Base-by-base conservation (phyloP, 2,888 invertebrate species). In the Philopedon plagiatum region DNA sequence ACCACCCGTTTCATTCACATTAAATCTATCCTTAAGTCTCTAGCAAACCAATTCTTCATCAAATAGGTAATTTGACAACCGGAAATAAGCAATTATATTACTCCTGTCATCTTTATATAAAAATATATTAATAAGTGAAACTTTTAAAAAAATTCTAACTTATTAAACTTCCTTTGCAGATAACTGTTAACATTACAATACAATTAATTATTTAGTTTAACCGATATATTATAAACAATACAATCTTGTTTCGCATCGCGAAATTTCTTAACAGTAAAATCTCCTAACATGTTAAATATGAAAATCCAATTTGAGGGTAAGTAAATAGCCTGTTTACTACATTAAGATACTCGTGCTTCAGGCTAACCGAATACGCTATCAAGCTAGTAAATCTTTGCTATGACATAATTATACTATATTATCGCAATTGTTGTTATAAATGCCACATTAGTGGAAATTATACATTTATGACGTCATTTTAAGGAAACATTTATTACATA, bases 341-440 rank as follows among this genome's bases (percentile, higher is more conserved):
- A 37, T 44, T 5, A 19, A 44, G 18, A 44, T 44, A 44, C 19
- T 44, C 44, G 19, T 44, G 44, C 19, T 44, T 7, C 9, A 19
- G 44, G 44, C 44, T 19, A 44, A 9, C 44, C 44, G 19, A 44
- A 11, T 19, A 44, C 19, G 19, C 19, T 44, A 44, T 44, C 44
- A 44, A 44, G 19, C 44, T 44, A 44, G 44, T 44, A 19, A 44
- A 44, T 44, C 44, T 44, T 44, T 44, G 19, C 2, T 44, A 44
- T 44, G 19, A 44, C 44, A 44, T 19, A 44, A 19, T 19, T 44
- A 44, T 11, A 19, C 7, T 19, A 39, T 39, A 39, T 19, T 19
- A 19, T 9, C n/a, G 19, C 19, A 44, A 44, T 19, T 44, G 18
- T 19, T 19, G 19, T 19, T 18, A 18, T 44, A 44, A 19, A 44